Conservation (phyloP, 1,140 invertebrate species). For the Heliothis subflexa region DNA sequence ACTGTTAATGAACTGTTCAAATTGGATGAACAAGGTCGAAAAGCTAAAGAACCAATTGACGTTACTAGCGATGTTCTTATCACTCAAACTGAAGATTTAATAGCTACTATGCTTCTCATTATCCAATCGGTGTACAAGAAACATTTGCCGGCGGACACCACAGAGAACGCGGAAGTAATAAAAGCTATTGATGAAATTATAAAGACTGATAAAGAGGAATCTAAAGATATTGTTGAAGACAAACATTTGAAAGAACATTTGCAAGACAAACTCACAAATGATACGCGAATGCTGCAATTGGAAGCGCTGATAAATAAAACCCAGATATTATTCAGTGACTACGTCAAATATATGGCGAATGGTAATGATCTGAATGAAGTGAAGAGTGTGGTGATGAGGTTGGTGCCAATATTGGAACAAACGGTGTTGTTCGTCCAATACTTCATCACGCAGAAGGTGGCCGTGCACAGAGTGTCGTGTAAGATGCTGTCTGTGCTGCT, state of each 20-base stretch:
- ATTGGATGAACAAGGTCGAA: constrained; percentile 61
- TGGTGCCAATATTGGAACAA: constrained; percentile 92
- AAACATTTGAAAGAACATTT: constrained; percentile 89
- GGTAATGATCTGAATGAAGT: constrained; percentile 60
- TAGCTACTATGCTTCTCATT: constrained; percentile 87
- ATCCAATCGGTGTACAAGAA: constrained; percentile 91
- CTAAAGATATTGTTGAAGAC: constrained; percentile 85
- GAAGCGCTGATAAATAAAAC: constrained; percentile 69
- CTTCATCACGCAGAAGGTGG: constrained; percentile 92
- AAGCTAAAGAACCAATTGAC: constrained; percentile 54
- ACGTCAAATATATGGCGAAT: constrained; percentile 63
- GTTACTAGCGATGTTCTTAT: constrained; percentile 65
- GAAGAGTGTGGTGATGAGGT: constrained; percentile 67
- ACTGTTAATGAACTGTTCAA: constrained; percentile 59
- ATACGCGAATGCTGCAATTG: constrained; percentile 87
- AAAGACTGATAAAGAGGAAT: constrained; percentile 74
- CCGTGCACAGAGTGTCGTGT: constrained; percentile 91
- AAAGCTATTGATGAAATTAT: constrained; percentile 78
- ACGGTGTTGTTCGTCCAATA: constrained; percentile 91
- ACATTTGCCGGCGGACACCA: constrained; percentile 72
- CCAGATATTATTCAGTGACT: constrained; percentile 59
- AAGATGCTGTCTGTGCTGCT: constrained; percentile 95
- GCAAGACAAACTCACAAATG: constrained; percentile 87
- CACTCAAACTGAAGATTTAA: constrained; percentile 85
- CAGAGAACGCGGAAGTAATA: constrained; percentile 71